Base-by-base conservation (phyloP, 2,888 invertebrate genomes). In the Drosophila tanythrix region DNA sequence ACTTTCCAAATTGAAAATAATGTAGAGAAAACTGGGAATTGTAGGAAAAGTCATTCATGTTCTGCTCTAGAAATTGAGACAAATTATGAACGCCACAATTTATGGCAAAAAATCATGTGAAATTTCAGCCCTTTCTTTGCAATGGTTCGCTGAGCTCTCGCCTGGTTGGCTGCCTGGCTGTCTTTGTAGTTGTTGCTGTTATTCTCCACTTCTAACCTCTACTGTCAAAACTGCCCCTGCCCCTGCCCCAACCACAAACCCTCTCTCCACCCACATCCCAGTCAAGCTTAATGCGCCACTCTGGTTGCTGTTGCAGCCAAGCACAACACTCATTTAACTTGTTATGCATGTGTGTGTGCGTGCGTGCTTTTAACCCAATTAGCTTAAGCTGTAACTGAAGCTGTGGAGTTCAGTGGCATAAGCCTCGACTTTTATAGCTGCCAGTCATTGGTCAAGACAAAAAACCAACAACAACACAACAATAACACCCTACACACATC, bases 61-160 rank as follows among this genome's bases (percentile, higher is more conserved):
- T 86, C 77, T 86, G 85, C 85, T 86, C 85, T 86, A 78, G 78
- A 86, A 86, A 78, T 74, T 69, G 71, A 76, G 74, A 80, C 83
- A 88, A 88, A 86, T 86, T 86, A 76, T 82, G 74, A 88, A 83
- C 88, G 88, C 83, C 76, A 72, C 70, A 79, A 82, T 84, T 88
- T 75, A 62, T 72, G 60, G 36, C 38, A 7, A 15, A 52, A 66
- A 70, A 74, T 70, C 55, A 67, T 70, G 70, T 78, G 86, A 83
- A 81, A 84, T 82, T 75, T 58, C 31, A 64, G 77, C 82, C 83
- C 83, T 85, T 88, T 77, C 75, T 81, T 76, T 70, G 61, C 67
- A 57, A 48, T 70, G 78, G 58, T 81, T 70, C 62, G 63, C 56
- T 65, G 70, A 70, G 62, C 60, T 61, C 52, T 31, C 10, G 38